phyloP scores from a whole-genome alignment of 2,888 invertebrate species.

The Habroteleia sp. region DNA sequence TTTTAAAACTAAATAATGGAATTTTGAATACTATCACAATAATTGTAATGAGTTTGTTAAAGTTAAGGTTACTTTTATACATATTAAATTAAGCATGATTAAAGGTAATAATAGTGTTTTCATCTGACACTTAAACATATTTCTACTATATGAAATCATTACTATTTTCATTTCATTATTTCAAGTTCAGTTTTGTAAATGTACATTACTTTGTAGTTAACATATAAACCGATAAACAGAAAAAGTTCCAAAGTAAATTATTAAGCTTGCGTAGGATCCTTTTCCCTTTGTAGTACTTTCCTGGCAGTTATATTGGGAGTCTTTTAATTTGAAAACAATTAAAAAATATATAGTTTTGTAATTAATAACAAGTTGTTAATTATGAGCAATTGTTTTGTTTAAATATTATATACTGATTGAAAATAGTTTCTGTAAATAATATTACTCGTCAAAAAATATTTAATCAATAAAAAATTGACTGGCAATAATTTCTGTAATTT shows the following conservation, averaged over 20 bases:
- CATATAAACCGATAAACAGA: constrained; percentile 17
- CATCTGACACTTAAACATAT: constrained; percentile 19
- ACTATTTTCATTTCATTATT: constrained; percentile 21
- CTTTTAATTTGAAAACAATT: constrained; percentile 43
- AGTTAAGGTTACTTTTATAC: background rate
- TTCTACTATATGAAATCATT: constrained; percentile 11
- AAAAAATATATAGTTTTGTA: background rate
- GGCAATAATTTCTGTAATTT: no score
- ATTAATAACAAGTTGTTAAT: background rate
- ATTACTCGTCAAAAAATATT: constrained; percentile 43
- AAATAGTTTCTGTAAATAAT: constrained; percentile 24
- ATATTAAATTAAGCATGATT: constrained; percentile 27
- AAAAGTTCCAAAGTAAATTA: constrained; percentile 42
- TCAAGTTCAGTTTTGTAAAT: constrained; percentile 35
- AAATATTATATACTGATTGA: no score
- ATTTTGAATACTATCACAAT: constrained; percentile 3
- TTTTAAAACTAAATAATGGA: background rate
- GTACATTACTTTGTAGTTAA: constrained; percentile 32
- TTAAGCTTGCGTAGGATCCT: constrained; percentile 52
- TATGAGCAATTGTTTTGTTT: no score
- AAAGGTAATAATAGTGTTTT: constrained; percentile 10
- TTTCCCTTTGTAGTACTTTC: constrained; percentile 47
- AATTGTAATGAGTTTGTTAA: background rate
- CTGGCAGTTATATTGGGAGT: constrained; percentile 29
- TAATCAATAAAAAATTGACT: constrained; percentile 47